phyloP scores from a whole-genome alignment of 2,797 vertebrate genomes.

The Agapornis canus region DNA sequence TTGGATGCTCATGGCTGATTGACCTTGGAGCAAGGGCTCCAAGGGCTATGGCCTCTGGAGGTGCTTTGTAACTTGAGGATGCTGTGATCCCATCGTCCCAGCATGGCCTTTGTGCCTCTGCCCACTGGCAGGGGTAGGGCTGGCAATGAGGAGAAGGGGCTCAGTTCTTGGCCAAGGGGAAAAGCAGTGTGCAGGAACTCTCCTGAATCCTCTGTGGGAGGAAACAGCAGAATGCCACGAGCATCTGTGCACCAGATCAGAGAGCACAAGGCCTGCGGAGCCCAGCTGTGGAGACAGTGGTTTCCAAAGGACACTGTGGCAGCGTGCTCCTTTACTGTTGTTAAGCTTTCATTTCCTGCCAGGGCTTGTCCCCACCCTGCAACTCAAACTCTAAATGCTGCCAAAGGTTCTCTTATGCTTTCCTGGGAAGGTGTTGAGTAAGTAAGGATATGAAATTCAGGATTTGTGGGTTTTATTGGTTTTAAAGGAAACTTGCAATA shows the following conservation, averaged over 20 bases:
- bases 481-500: slow-evolving; percentile 99
- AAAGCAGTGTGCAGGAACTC: not conserved
- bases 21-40: not conserved
- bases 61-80: not conserved
- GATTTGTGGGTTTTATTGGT: slow-evolving; percentile 99
- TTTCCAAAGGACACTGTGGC: no score
- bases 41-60: no score
- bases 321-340: not conserved
- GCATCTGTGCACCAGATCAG: no score
- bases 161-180: not conserved
- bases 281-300: not conserved
- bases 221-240: not conserved
- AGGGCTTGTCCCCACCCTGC: not conserved
- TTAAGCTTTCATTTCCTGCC: no score
- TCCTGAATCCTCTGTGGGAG: not conserved
- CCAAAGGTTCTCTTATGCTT: not conserved
- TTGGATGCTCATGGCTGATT: not conserved
- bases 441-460: slow-evolving; percentile 89
- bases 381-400: not conserved
- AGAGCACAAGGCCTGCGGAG: no score
- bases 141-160: no score
- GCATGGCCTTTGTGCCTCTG: not conserved
- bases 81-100: no score
- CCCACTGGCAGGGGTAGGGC: no score
- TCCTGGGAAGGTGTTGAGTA: slow-evolving; percentile 17